Percentiles rank a stretch among this genome's conserved stretches.
Evolutionary conservation across 2,113 vertebrate genomes (phyloP).

Genomic region (Setophaga coronata): DNA sequence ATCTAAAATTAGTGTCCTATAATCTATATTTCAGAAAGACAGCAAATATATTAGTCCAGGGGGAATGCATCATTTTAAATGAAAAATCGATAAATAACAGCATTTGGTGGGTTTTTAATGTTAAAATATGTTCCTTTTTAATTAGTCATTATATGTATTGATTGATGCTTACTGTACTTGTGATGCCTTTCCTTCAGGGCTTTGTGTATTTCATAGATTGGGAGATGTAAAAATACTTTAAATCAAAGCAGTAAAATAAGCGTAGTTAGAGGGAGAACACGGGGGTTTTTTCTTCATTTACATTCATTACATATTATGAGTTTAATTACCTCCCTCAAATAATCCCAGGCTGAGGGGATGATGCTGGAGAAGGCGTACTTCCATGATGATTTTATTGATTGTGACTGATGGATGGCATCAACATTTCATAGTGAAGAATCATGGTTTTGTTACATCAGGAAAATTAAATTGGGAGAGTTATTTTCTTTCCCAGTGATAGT

Average conservation of each 20-base stretch:
- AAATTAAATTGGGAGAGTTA: constrained; percentile 91
- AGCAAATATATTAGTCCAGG: constrained; percentile 36
- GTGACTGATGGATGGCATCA: constrained; percentile 88
- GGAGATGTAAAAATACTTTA: constrained; percentile 74
- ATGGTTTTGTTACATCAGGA: constrained; percentile 88
- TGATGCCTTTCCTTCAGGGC: constrained; percentile 61
- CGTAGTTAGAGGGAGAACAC: constrained; percentile 73
- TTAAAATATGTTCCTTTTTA: constrained; percentile 72
- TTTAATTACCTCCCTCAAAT: constrained; percentile 85
- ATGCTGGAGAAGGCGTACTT: constrained; percentile 75
- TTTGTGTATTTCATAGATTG: constrained; percentile 69
- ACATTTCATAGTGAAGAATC: constrained; percentile 89
- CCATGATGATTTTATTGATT: constrained; percentile 86
- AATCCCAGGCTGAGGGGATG: constrained; percentile 73
- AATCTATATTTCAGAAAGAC: constrained; percentile 11
- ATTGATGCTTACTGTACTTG: constrained; percentile 64
- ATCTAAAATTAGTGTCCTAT: neutral
- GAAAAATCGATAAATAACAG: constrained; percentile 60
- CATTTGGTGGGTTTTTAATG: constrained; percentile 58
- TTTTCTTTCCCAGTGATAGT: constrained; percentile 89
- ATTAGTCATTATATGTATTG: constrained; percentile 68
- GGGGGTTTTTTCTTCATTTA: constrained; percentile 81
- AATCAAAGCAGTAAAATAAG: constrained; percentile 77
- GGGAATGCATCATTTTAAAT: constrained; percentile 55
- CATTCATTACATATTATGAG: constrained; percentile 85